Base-by-base conservation (phyloP, 2,113 vertebrate genomes). In the Prunella fulvescens region DNA sequence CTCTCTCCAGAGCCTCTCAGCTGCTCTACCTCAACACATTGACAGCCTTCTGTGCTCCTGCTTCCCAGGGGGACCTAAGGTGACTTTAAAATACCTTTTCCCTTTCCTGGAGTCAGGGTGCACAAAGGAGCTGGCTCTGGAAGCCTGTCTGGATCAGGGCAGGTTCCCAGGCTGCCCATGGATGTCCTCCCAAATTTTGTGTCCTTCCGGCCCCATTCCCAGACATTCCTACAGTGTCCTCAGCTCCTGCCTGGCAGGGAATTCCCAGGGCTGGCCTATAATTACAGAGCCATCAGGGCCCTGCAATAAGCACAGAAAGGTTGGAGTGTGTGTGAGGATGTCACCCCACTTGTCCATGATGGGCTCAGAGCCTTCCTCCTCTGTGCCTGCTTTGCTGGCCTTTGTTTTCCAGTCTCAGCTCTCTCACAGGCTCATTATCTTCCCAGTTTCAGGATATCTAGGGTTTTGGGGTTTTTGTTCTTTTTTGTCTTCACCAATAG, bases 11-110 rank as follows among this genome's bases (percentile, higher is more conserved):
- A 97, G 94, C 92, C 95, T 95, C 92, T 92, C 92, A 91, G 94
- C 95, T 95, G 94, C 93, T 95, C 95, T 97, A 92, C 96, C 95
- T 95, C 94, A 93, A 93, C 94, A 91, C 96, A 95, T 83, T 95
- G 96, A 96, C 95, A 96, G 92, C 90, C 95, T 96, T 97, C 96
- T 96, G 96, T 97, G 96, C 94, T 96, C 61, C 86, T 70, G 56
- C 94, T 76, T 95, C 95, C 95, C 95, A 67, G 12, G 96, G 96
- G 94, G 91, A 47, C 19, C 67, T 90, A 84, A 95, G 96, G 96
- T 95, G 96, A 96, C 95, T 97, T 96, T 93, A 96, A 84, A 90
- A 69, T 64, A 92, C 95, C 91, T 95, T 96, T 88, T 24, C 86
- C 20, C 84, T 44, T 72, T 92, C 91, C 80, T n/a, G 56, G 80